Conservation (phyloP, 2,797 vertebrate genomes). For the Pangasius macronema region DNA sequence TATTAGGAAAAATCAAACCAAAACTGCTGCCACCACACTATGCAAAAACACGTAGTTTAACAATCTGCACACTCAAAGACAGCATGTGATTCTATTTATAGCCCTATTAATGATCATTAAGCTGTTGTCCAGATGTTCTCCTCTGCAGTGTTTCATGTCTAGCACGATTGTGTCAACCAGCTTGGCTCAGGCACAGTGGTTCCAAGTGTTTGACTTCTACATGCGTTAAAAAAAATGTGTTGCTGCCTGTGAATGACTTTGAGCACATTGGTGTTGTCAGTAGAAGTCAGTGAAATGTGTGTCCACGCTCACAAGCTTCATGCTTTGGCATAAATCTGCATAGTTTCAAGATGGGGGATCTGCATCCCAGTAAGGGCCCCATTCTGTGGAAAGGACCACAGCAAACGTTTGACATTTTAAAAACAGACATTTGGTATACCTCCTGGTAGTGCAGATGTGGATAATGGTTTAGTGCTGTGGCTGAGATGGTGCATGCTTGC, state of each 20-base stretch:
- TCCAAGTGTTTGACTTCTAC: conserved; percentile 26
- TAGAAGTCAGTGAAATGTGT: conserved; percentile 57
- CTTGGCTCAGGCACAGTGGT: conserved; percentile 35
- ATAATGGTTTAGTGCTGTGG: conserved; percentile 46
- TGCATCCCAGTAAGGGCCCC: conserved; percentile 59
- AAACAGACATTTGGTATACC: conserved; percentile 20
- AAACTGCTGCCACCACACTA: conserved; percentile 9
- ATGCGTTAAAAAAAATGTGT: conserved; percentile 30
- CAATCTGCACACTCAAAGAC: conserved; percentile 62
- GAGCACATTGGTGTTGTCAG: conserved; percentile 62
- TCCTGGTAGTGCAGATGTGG: background rate
- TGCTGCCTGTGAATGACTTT: conserved; percentile 63
- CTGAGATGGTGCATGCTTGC: conserved; percentile 49
- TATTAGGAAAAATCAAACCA: conserved; percentile 23
- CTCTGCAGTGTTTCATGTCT: conserved; percentile 60
- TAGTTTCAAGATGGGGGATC: conserved; percentile 60
- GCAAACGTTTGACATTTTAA: background rate
- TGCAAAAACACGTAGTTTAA: conserved; percentile 58
- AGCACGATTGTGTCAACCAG: conserved; percentile 65
- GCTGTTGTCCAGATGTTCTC: conserved; percentile 70
- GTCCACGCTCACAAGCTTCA: conserved; percentile 60
- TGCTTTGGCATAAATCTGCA: conserved; percentile 64
- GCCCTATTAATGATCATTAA: conserved; percentile 67
- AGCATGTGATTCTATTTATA: conserved; percentile 70
- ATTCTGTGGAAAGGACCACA: conserved; percentile 31